Conservation (phyloP, 2,113 vertebrate genomes). For the Baryphthengus martii region DNA sequence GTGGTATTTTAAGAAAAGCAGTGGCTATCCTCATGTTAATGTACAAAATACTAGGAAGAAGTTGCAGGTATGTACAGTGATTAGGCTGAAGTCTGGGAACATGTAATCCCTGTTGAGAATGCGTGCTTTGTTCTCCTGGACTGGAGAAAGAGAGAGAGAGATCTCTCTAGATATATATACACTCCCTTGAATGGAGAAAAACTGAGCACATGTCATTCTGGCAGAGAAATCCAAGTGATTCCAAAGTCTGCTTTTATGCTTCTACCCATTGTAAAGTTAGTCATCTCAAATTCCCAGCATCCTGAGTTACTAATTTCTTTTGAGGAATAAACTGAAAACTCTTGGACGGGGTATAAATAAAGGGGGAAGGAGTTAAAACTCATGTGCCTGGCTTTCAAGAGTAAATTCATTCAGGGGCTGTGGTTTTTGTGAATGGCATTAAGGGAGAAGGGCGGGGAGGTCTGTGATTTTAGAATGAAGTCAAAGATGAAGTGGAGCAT, state of each 20-base stretch:
- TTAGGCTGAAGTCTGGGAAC: neutral
- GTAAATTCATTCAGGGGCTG: neutral
- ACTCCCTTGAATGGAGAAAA: neutral
- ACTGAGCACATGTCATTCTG: neutral
- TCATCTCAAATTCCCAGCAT: neutral
- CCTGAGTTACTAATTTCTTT: neutral
- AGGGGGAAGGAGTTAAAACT: neutral
- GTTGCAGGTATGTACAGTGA: neutral
- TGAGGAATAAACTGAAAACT: neutral
- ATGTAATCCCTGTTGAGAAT: neutral
- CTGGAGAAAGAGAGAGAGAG: too few species aligned
- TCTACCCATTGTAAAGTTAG: neutral
- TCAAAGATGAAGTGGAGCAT: constrained; percentile 16
- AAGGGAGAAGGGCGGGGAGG: neutral
- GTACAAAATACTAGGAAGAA: neutral
- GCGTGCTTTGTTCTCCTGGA: neutral
- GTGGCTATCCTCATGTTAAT: neutral
- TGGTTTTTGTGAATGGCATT: constrained; percentile 4
- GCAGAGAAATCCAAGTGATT: neutral
- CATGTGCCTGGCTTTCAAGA: neutral
- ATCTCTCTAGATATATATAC: accelerated
- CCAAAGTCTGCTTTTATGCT: neutral
- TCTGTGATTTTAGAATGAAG: neutral
- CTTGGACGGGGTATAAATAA: neutral
- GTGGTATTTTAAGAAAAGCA: neutral